Base-by-base conservation (phyloP, 2,113 vertebrate genomes). In the Mixornis gularis region DNA sequence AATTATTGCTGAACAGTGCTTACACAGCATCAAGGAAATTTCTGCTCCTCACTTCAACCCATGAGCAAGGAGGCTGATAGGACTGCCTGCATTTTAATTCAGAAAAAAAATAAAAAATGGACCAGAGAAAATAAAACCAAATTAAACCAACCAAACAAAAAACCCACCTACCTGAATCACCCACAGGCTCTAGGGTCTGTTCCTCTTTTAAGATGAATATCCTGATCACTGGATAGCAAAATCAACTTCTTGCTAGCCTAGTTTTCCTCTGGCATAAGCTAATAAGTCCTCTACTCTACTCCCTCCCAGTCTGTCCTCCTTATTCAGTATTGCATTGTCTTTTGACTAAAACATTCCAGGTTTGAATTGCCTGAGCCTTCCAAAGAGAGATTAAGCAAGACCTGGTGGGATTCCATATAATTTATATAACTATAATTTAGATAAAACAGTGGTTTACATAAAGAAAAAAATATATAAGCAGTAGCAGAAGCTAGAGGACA, bases 161-260 rank as follows among this genome's bases (percentile, higher is more conserved):
- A 30, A n/a, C n/a, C 36, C 36, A 3, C 3, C 3, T 25, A 30
- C 0, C 11, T 36, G 27, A 71, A 85, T 53, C 63, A 69, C 3
- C 3, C 26, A 48, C 30, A 21, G 27, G 69, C 4, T n/a, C 8
- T 14, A 24, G 20, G 27, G 32, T 5, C 36, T 41, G 7, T 86
- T 87, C 15, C 12, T 12, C 15, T 34, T 64, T 64, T 38, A 56
- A 77, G 26, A 36, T 30, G 3, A 89, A 52, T 62, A n/a, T 64
- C 60, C 59, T 73, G 46, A 56, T 48, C 9, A 69, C 25, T 8
- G 2, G 16, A 52, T 69, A 62, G 48, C 10, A 84, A 84, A 87
- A 62, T 14, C 9, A 53, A 13, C 16, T 14, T 69, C 7, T 44
- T 60, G 9, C 7, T 51, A 72, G 10, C 29, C 46, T 68, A 10